Percentiles rank a stretch among this genome's conserved stretches.
These are phyloP conservation scores for Hydroisotoma schaefferi DNA, from an alignment of 2,888 invertebrate genomes.

Conservation along the genomic window DNA sequence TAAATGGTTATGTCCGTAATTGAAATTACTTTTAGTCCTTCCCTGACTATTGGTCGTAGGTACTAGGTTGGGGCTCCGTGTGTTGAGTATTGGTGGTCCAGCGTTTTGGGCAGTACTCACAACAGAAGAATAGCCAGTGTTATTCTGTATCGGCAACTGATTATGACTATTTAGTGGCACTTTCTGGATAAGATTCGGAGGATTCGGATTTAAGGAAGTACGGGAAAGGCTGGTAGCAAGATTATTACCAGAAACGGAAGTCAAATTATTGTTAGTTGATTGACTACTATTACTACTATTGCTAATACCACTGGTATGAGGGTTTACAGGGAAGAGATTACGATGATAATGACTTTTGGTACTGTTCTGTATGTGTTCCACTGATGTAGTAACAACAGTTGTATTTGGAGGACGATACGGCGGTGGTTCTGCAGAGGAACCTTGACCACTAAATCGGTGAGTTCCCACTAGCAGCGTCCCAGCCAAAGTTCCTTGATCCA, in stretches of 20 bases:
- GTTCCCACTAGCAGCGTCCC: slow-evolving; percentile 28
- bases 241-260: slow-evolving; percentile 14
- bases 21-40: slow-evolving; percentile 28
- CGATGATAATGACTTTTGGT: slow-evolving; percentile 27
- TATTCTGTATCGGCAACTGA: slow-evolving; percentile 25
- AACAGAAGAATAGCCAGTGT: slow-evolving; percentile 13
- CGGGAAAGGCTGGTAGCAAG: slow-evolving; percentile 20
- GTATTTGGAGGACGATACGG: slow-evolving; percentile 3
- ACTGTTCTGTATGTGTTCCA: slow-evolving; percentile 7
- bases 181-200: slow-evolving; percentile 28
- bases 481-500: slow-evolving; percentile 55
- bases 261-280: slow-evolving; percentile 14
- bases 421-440: slow-evolving; percentile 6
- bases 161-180: slow-evolving; percentile 31
- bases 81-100: slow-evolving; percentile 4
- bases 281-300: slow-evolving; percentile 11
- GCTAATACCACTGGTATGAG: slow-evolving; percentile 4
- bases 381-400: neutral
- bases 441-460: slow-evolving; percentile 20
- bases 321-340: slow-evolving; percentile 18
- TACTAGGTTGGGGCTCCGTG: slow-evolving; percentile 18
- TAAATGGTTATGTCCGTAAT: slow-evolving; percentile 13
- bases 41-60: slow-evolving; percentile 32
- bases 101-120: slow-evolving; percentile 19
- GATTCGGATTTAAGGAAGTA: slow-evolving; percentile 17